Conservation (phyloP, 1,140 invertebrate species). For the Sarcophaga peregrina region DNA sequence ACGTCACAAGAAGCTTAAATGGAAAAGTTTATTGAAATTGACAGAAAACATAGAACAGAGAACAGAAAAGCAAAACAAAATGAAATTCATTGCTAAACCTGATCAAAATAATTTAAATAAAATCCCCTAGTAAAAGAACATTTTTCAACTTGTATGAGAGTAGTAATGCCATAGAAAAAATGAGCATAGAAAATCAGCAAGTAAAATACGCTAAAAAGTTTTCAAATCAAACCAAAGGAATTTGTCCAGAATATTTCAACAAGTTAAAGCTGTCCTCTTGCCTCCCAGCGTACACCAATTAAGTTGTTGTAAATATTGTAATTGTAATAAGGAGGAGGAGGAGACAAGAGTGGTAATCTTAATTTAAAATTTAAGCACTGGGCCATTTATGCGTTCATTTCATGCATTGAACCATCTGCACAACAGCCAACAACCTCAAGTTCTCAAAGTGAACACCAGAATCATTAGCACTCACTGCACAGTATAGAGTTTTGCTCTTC, state of each 20-base stretch:
- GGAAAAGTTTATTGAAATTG: conserved; percentile 17
- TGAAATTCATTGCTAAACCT: conserved; percentile 5
- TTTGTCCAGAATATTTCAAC: not conserved
- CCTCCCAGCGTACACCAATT: too few species aligned
- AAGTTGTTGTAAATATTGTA: too few species aligned
- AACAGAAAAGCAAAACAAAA: not conserved
- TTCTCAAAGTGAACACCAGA: too few species aligned
- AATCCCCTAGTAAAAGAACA: not conserved
- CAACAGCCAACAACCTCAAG: too few species aligned
- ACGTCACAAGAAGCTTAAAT: not conserved
- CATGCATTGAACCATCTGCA: too few species aligned
- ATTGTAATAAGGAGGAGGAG: too few species aligned
- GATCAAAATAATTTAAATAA: conserved; percentile 19
- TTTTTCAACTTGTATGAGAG: not conserved
- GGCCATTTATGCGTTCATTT: too few species aligned
- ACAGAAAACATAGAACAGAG: not conserved
- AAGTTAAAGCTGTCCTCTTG: too few species aligned
- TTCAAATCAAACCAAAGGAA: not conserved
- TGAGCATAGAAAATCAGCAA: not conserved
- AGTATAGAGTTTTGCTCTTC: too few species aligned
- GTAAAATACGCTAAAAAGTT: not conserved
- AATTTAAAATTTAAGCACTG: too few species aligned
- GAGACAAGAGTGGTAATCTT: too few species aligned
- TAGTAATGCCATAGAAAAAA: not conserved
- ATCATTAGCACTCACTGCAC: too few species aligned